Evolutionary conservation across 2,797 vertebrate genomes (phyloP).

Genomic region (Cuniculus paca): DNA sequence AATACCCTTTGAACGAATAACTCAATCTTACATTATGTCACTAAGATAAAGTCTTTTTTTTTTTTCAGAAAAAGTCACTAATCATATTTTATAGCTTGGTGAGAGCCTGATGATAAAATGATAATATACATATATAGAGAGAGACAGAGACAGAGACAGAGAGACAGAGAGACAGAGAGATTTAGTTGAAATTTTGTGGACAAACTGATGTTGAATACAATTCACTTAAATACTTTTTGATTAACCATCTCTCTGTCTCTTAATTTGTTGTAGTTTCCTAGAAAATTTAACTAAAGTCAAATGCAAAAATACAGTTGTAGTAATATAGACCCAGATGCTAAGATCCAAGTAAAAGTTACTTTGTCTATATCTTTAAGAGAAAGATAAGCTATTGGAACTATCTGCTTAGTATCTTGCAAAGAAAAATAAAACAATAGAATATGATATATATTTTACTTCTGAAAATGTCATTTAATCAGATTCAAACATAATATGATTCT

Average conservation of each 20-base stretch:
- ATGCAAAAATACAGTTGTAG: constrained; percentile 27
- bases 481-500: not conserved
- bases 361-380: not conserved
- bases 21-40: not conserved
- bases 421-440: not conserved
- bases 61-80: not conserved
- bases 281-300: constrained; percentile 33
- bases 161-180: not conserved
- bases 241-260: not conserved
- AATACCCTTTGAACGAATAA: constrained; percentile 51
- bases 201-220: not conserved
- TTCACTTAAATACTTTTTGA: constrained; percentile 18
- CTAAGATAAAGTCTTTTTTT: not conserved
- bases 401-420: constrained; percentile 11
- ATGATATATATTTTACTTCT: not conserved
- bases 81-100: constrained; percentile 28
- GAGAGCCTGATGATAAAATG: not conserved
- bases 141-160: not conserved
- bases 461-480: not conserved
- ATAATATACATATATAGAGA: not conserved
- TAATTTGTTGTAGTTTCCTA: not conserved
- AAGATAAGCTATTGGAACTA: constrained; percentile 52
- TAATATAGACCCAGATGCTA: not conserved
- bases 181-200: not conserved
- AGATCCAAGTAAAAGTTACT: not conserved